Base-by-base conservation (phyloP, 1,140 invertebrate genomes). In the Drosophila pachea region DNA sequence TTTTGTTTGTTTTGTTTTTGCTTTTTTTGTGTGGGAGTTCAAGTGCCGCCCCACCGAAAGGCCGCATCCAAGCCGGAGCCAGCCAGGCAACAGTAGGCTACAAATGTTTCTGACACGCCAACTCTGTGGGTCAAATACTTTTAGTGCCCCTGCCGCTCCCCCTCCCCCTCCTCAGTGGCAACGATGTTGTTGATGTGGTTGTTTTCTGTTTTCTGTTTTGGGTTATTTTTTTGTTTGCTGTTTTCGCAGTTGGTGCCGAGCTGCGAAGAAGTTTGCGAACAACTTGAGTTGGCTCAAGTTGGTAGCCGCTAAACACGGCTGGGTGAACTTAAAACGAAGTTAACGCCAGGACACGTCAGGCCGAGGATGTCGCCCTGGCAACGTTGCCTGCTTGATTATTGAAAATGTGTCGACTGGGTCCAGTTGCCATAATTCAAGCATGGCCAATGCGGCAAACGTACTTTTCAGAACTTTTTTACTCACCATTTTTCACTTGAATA, bases 41-140 rank as follows among this genome's bases (percentile, higher is more conserved):
- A 53, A 63, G 50, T 53, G 61, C 16, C 50, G n/a, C 35, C 35
- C 14, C 14, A 36, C 42, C 16, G n/a, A 55, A 59, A 40, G 50
- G 38, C 42, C 52, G 36, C 38, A 52, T 11, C 32, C 31, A 36
- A 29, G 7, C 35, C 45, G 11, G 22, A 29, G 9, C 12, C 36
- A 42, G n/a, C 22, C 36, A 40, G 54, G 66, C 68, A 69, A 76
- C 69, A 75, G 78, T 74, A 66, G 74, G 78, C 65, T 78, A 78
- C 78, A 83, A 83, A 83, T 83, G 79, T 83, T 83, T 79, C 70
- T 83, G 79, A 83, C 79, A 84, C 79, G 79, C 74, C 79, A 79
- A 73, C 62, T 79, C 76, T 75, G 78, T 76, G 75, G 79, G 76
- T 83, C 79, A 84, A 83, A 84, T 63, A 63, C 73, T 68, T 76